Evolutionary conservation across 2,888 invertebrate species (phyloP), one percentile per base, ranked within the genome.

Genomic region (Serrognathus titanus): DNA sequence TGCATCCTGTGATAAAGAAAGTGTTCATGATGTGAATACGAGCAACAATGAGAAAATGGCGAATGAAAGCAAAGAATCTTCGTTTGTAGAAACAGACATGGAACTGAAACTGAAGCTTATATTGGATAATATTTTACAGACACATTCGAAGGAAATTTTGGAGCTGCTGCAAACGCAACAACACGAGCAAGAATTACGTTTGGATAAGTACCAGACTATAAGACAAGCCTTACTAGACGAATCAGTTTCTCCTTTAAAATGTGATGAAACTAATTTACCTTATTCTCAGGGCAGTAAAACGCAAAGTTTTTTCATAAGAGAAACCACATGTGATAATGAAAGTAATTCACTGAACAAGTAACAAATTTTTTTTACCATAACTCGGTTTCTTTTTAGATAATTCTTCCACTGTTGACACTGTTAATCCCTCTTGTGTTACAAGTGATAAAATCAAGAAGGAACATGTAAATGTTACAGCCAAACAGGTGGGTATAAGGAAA

Each of bases 141-240:
- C 58, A 35, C 72, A 71, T 60, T 67, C 72, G 0, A 69, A 66
- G 48, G 66, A 72, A 64, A 73, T 75, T 31, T 56, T 73, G 4
- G 67, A 71, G 20, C 48, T 75, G 10, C 60, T 75, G 24, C 62
- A 69, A 41, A 65, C 67, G 48, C 72, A 72, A 55, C 64, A 64
- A 53, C n/a, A n/a, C n/a, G 67, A 71, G 53, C 65, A 69, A 13
- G 11, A 35, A 10, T 6, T 35, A 24, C 36, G 36, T 36, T 12
- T 31, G 10, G 36, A 10, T 31, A 31, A 31, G 24, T 31, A 31
- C 24, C 24, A 31, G 7, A 31, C 3, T 31, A 31, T 31, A 31
- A 31, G 24, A 6, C 24, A 31, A 31, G 24, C 24, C 6, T 31
- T 31, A 31, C 5, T 31, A 7, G 24, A 31, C 1, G 24, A 31